Evolutionary conservation across 2,113 vertebrate species (phyloP), one percentile per base, ranked within the genome.

Genomic region (Delphinus delphis): DNA sequence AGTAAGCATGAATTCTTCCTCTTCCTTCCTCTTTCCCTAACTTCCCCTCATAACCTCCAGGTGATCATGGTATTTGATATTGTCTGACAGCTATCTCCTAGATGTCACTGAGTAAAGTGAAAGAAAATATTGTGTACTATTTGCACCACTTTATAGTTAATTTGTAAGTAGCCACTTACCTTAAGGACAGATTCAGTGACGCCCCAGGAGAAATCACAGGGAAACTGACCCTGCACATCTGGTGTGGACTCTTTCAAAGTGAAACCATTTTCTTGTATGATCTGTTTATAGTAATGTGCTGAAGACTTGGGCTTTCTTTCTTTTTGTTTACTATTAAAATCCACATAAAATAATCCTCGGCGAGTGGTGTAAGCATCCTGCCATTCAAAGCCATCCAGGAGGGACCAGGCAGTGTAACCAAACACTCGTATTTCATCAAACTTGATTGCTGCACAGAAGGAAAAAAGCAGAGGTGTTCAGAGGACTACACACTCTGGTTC

Each of bases 321-420:
- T 95, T 99, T 98, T 86, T 98, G 97, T 70, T 98, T 76, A 11
- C 99, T 98, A 60, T 96, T 98, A 95, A 99, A 99, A 97, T 99
- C 99, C 5, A 99, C 96, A 79, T 99, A 99, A 98, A 99, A 99
- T 21, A 99, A 98, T 50, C 99, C 99, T 1, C 99, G 98, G 79
- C 99, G 99, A n/a, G 98, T 97, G 41, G 90, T 98, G 95, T 99
- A 99, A 47, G 98, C 99, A 9, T 99, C 98, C 88, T 99, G 99
- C 99, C 99, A 99, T 98, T 99, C 99, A 83, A 99, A 99, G 90
- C 99, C 99, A 82, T 99, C 99, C 65, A 99, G 97, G 96, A 99
- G 98, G 8, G 99, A 99, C 99, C 99, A 99, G 84, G 99, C 99
- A 0, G 99, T 98, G 96, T 99, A 99, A 91, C 99, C 99, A 90